A percentile compares a stretch with the other conserved stretches of the same genome.
These are phyloP conservation scores for Scylla paramamosain DNA, from an alignment of 1,140 invertebrate genomes.

Conservation along the genomic window DNA sequence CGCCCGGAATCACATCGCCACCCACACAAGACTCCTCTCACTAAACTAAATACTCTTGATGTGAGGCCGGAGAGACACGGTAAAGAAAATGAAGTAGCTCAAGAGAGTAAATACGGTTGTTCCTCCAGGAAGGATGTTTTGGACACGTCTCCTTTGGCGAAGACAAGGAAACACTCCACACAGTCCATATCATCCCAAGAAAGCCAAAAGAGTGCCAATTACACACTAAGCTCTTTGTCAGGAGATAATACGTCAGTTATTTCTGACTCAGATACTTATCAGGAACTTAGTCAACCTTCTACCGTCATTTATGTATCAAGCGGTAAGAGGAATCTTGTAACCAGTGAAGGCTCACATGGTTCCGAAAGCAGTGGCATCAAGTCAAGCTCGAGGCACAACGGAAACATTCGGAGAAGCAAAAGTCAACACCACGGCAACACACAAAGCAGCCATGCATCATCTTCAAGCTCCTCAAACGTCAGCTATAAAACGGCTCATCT, in stretches of 20 bases:
- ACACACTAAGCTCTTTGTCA: neutral
- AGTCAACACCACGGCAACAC: neutral
- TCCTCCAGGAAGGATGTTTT: conserved; percentile 1
- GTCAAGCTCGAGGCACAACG: neutral
- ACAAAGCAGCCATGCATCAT: neutral
- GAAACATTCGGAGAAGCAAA: neutral
- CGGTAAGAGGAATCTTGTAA: neutral
- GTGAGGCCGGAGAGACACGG: conserved; percentile 57
- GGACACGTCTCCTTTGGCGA: neutral
- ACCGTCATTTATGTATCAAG: conserved; percentile 60
- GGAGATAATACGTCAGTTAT: conserved; percentile 22
- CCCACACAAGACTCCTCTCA: neutral
- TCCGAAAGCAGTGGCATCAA: neutral
- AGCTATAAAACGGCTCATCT: conserved; percentile 25
- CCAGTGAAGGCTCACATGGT: neutral
- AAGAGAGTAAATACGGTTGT: conserved; percentile 8
- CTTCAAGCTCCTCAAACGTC: neutral
- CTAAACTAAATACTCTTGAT: conserved; percentile 58
- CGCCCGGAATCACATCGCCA: neutral
- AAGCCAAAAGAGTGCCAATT: conserved; percentile 68
- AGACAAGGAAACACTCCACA: conserved; percentile 21
- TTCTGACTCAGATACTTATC: conserved; percentile 61
- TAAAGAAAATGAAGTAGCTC: conserved; percentile 5
- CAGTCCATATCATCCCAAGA: conserved; percentile 48
- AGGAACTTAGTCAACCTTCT: conserved; percentile 41